Evolutionary conservation across 2,888 invertebrate genomes (phyloP).

Genomic region (Sycophila texana): DNA sequence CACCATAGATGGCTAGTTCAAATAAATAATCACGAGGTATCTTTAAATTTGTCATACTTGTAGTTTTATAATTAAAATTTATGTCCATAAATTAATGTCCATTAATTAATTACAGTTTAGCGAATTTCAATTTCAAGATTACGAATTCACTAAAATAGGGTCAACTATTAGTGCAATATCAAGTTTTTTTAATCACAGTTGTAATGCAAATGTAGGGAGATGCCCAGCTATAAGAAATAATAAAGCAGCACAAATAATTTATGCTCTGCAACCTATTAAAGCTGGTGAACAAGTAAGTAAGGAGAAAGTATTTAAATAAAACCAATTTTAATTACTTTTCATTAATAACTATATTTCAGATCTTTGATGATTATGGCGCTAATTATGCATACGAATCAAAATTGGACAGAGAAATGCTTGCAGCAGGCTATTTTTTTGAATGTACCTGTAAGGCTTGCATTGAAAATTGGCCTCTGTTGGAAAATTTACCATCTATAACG

Average conservation of each 20-base stretch:
- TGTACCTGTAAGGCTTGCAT: conserved; percentile 87
- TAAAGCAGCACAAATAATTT: conserved; percentile 75
- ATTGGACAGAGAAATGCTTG: conserved; percentile 77
- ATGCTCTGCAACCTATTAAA: conserved; percentile 82
- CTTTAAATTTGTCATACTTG: neutral
- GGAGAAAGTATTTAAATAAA: neutral
- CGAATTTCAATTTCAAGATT: conserved; percentile 61
- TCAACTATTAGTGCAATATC: conserved; percentile 86
- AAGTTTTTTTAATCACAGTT: conserved; percentile 91
- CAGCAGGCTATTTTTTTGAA: conserved; percentile 86
- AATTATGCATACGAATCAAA: conserved; percentile 83
- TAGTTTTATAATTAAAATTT: neutral
- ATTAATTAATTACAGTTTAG: conserved; percentile 30
- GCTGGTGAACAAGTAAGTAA: conserved; percentile 80
- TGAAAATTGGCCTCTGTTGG: conserved; percentile 82
- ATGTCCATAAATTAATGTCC: neutral
- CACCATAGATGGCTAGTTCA: conserved; percentile 88
- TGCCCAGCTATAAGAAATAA: conserved; percentile 73
- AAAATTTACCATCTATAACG: conserved; percentile 70
- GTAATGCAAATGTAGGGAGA: conserved; percentile 87
- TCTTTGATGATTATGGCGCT: conserved; percentile 89
- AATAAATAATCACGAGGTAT: conserved; percentile 85
- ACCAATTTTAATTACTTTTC: neutral
- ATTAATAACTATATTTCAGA: conserved; percentile 59
- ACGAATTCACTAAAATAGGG: conserved; percentile 77